Conservation (phyloP, 2,888 invertebrate species). For the Anticlea derivata region DNA sequence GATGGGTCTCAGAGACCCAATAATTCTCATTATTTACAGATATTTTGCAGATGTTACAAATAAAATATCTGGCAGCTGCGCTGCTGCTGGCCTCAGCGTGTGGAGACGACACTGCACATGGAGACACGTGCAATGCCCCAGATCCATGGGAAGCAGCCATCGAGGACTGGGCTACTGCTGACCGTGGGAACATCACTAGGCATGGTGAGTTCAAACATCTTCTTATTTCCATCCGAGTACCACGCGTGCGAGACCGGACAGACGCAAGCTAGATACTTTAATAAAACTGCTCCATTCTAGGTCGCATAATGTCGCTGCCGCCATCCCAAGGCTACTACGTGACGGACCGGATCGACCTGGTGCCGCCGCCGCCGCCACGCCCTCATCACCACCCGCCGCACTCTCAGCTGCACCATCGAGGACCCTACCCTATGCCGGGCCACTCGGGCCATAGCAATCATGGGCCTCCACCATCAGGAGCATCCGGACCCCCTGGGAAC, state of each 20-base stretch:
- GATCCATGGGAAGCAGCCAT: constrained; percentile 85
- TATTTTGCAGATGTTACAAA: constrained; percentile 38
- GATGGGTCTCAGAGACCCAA: not conserved
- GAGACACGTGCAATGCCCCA: constrained; percentile 26
- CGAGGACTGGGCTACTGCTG: constrained; percentile 85
- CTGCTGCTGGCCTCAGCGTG: constrained; percentile 30
- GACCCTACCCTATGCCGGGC: constrained; percentile 40
- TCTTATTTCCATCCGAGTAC: too few species aligned
- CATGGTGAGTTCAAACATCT: constrained; percentile 53
- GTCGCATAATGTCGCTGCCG: constrained; percentile 72
- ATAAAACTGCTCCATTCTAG: constrained; percentile 41
- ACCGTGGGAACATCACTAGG: constrained; percentile 55
- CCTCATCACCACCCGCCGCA: constrained; percentile 26
- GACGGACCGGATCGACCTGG: constrained; percentile 66
- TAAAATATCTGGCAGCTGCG: constrained; percentile 23
- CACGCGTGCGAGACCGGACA: too few species aligned
- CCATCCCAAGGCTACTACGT: constrained; percentile 75
- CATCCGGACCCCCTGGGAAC: constrained; percentile 4
- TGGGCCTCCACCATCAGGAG: constrained; percentile 17
- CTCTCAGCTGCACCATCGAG: constrained; percentile 33
- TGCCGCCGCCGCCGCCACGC: constrained; percentile 48
- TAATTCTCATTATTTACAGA: too few species aligned
- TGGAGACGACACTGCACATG: constrained; percentile 13
- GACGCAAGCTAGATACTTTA: not conserved
- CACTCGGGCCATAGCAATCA: constrained; percentile 1